Evolutionary conservation across 2,797 vertebrate species (phyloP), one percentile per base, ranked within the genome.

Genomic region (Nannoperca obscura): DNA sequence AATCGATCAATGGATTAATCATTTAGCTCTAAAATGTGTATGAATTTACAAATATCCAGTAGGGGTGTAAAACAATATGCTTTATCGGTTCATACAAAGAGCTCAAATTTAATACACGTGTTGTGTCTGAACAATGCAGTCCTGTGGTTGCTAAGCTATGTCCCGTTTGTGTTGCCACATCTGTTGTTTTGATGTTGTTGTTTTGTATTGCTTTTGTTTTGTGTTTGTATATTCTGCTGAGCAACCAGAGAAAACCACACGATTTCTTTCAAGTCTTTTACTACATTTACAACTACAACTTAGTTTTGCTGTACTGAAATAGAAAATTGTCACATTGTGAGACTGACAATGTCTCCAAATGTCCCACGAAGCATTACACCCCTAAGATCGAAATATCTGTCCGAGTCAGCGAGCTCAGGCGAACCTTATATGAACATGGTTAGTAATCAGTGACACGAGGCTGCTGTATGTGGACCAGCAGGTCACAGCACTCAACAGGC

Each of bases 401-500:
- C 20, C 2, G 5, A 17, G 30, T 44, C 19, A 53, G 44, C 7
- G 5, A 40, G 24, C 4, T 73, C 58, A 36, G 52, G 57, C 15
- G 12, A 13, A n/a, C 15, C n/a, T n/a, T 20, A 17, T 60, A 52
- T 53, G 3, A 68, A 63, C 61, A 83, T 82, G 71, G 81, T 83
- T 84, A 85, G 77, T 72, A 85, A 82, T 87, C 80, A 81, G 58
- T 52, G 62, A 62, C 46, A 5, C 30, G 24, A 60, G 17, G 69
- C 24, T 60, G 12, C 22, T 52, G 17, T 24, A 20, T 44, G 64
- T 50, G 32, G 30, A 60, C 11, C 71, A 36, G 46, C 54, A 73
- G 42, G 22, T 53, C n/a, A 55, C 0, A 17, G 20, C 61, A 47
- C 60, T 67, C 46, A 70, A 66, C 62, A 73, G 17, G 27, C 60